phyloP scores from a whole-genome alignment of 2,888 invertebrate genomes.

The Ectropis crepuscularia region DNA sequence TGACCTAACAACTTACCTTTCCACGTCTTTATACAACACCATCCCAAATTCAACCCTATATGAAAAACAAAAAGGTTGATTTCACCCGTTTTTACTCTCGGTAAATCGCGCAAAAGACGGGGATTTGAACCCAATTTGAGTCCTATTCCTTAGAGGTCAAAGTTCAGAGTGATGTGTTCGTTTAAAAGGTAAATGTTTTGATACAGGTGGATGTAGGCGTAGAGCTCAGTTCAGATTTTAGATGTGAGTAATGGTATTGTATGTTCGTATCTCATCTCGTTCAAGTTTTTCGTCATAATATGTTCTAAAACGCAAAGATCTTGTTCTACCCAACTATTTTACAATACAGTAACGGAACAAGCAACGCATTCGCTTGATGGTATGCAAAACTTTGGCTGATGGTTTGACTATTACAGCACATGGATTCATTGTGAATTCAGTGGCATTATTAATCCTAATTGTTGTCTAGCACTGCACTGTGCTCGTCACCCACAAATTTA shows the following conservation, averaged over 20 bases:
- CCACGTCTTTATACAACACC: constrained; percentile 1
- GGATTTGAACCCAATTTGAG: constrained; percentile 16
- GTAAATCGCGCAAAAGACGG: not conserved
- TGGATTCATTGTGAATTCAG: no score
- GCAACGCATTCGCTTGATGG: no score
- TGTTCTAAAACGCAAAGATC: no score
- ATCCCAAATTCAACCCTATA: constrained; percentile 11
- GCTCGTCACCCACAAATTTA: no score
- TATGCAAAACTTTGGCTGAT: no score
- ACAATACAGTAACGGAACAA: no score
- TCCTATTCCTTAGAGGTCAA: constrained; percentile 14
- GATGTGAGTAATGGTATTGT: constrained; percentile 4
- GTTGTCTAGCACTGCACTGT: no score
- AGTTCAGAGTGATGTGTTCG: constrained; percentile 16
- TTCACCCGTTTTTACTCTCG: not conserved
- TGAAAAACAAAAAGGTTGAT: constrained; percentile 2
- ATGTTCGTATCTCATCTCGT: no score
- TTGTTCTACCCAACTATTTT: no score
- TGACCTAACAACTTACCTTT: constrained; percentile 27
- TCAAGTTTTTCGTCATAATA: no score
- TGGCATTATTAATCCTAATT: no score
- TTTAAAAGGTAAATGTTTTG: constrained; percentile 23
- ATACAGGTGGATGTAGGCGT: constrained; percentile 38
- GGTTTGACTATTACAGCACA: no score
- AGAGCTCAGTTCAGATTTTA: constrained; percentile 43